phyloP scores from a whole-genome alignment of 2,113 vertebrate genomes.

The Vulpes ferrilata region DNA sequence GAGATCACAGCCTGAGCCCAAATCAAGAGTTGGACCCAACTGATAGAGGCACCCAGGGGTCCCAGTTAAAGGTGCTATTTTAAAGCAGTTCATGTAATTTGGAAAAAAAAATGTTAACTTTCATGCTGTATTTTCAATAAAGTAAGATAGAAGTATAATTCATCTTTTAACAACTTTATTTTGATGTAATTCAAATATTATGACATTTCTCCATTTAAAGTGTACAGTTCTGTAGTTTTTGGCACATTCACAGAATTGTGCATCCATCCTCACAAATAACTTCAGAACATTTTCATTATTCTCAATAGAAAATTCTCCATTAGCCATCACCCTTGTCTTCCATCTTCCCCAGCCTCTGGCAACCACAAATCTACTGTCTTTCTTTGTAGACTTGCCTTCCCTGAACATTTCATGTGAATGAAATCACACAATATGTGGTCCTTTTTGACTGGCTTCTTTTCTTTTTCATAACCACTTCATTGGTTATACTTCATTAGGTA shows the following conservation, averaged over 20 bases:
- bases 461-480: not conserved
- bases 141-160: not conserved
- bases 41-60: too few species aligned
- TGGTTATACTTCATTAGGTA: not conserved
- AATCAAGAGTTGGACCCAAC: too few species aligned
- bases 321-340: too few species aligned
- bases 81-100: not conserved
- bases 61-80: not conserved
- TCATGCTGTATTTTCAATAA: not conserved
- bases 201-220: not conserved
- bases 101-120: not conserved
- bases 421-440: not conserved
- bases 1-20: not conserved
- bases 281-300: not conserved
- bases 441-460: not conserved
- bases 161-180: not conserved
- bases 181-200: not conserved
- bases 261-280: not conserved
- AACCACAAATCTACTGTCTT: not conserved
- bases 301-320: not conserved
- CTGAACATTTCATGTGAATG: not conserved
- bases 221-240: not conserved
- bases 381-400: not conserved
- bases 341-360: not conserved
- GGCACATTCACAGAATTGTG: not conserved